These are phyloP conservation scores for Nasonia giraulti DNA, from an alignment of 1,140 invertebrate genomes.

Conservation along the genomic window DNA sequence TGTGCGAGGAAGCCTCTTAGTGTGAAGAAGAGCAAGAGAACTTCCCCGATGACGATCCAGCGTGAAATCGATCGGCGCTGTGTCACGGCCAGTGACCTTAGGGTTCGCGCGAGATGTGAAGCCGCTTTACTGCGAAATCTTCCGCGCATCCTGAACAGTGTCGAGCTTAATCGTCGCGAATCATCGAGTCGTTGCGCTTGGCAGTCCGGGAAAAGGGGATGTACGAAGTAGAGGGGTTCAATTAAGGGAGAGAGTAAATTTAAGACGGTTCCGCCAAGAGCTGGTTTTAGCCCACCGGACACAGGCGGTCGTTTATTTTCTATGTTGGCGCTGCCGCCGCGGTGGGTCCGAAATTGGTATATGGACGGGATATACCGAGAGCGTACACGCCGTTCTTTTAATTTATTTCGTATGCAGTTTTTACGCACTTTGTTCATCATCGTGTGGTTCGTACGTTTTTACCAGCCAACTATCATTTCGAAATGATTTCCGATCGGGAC, in stretches of 20 bases:
- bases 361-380: not conserved
- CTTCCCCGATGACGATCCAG: conserved; percentile 48
- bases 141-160: not conserved
- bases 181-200: conserved; percentile 65
- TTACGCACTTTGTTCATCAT: not conserved
- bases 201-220: conserved; percentile 61
- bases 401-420: not conserved
- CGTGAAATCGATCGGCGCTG: conserved; percentile 60
- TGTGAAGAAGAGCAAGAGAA: not conserved
- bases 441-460: not conserved
- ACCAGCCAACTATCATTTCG: not conserved
- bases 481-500: not conserved
- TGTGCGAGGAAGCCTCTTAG: not conserved
- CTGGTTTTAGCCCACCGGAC: not conserved
- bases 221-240: conserved; percentile 41
- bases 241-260: not conserved
- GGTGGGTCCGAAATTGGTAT: not conserved
- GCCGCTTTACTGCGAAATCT: not conserved
- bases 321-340: not conserved
- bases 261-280: not conserved
- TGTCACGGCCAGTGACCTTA: conserved; percentile 57
- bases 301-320: not conserved
- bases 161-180: conserved; percentile 60
- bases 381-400: not conserved
- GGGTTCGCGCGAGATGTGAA: conserved; percentile 46